A percentile compares a stretch with the other conserved stretches of the same genome.
phyloP scores from a whole-genome alignment of 1,140 invertebrate genomes.

The Drosophila obscura region DNA sequence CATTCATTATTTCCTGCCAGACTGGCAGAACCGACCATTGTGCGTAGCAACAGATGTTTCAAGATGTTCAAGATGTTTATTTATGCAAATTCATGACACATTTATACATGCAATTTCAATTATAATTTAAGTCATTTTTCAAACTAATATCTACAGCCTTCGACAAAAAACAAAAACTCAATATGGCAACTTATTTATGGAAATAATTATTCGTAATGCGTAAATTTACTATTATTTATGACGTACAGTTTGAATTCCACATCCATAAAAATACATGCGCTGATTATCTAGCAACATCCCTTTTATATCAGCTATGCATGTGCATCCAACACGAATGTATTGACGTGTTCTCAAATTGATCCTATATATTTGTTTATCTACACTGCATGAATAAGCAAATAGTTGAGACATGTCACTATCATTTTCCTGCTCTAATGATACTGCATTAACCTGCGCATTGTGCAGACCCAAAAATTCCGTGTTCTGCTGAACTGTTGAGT shows the following conservation, averaged over 20 bases:
- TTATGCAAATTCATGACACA: too few relatives aligned
- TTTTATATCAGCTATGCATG: slow-evolving; percentile 62
- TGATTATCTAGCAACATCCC: slow-evolving; percentile 45
- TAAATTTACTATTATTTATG: background rate
- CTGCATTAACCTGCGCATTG: slow-evolving; percentile 63
- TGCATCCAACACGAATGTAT: slow-evolving; percentile 34
- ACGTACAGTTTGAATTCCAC: slow-evolving; percentile 42
- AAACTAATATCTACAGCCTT: too few relatives aligned
- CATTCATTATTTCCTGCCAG: too few relatives aligned
- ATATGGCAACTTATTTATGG: too few relatives aligned
- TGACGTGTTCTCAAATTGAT: slow-evolving; percentile 32
- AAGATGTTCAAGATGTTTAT: too few relatives aligned
- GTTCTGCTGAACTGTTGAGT: slow-evolving; percentile 3
- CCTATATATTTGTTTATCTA: slow-evolving; percentile 60
- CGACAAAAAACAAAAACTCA: too few relatives aligned
- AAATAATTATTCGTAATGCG: too few relatives aligned
- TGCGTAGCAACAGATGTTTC: too few relatives aligned
- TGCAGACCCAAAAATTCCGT: slow-evolving; percentile 24
- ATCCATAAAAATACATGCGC: slow-evolving; percentile 54
- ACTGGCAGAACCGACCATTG: too few relatives aligned
- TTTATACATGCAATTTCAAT: too few relatives aligned
- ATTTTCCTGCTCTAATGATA: slow-evolving; percentile 10
- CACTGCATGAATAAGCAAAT: slow-evolving; percentile 52
- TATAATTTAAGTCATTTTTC: too few relatives aligned
- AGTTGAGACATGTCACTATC: background rate